Evolutionary conservation across 2,113 vertebrate genomes (phyloP).

Genomic region (Lepus americanus): DNA sequence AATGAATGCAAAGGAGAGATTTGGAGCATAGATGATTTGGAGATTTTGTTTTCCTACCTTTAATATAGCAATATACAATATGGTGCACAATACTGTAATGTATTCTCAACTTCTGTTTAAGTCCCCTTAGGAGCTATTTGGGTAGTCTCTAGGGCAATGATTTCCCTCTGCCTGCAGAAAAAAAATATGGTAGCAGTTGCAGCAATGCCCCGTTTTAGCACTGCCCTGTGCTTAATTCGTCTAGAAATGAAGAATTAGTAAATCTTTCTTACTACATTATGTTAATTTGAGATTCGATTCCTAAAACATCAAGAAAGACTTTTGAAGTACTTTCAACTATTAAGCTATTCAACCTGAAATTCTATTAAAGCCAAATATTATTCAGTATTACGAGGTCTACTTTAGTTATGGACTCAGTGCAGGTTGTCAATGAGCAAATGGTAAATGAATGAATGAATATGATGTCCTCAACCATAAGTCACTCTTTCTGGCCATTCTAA

Average conservation of each 20-base stretch:
- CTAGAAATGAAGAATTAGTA: constrained; percentile 17
- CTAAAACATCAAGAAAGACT: neutral
- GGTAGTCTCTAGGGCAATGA: neutral
- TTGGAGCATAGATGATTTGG: too few species aligned
- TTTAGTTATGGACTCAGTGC: neutral
- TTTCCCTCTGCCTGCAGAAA: neutral
- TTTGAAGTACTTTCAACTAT: neutral
- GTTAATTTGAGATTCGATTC: neutral
- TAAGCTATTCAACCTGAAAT: neutral
- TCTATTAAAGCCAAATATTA: neutral
- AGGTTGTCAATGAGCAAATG: neutral
- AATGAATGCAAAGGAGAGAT: too few species aligned
- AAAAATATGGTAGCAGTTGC: neutral
- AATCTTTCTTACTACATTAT: neutral
- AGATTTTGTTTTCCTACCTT: too few species aligned
- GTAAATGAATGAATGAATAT: neutral
- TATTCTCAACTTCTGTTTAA: too few species aligned
- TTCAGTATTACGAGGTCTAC: neutral
- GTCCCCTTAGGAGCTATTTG: neutral
- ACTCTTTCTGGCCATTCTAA: neutral
- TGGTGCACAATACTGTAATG: too few species aligned
- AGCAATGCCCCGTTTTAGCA: neutral
- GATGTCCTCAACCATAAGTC: neutral
- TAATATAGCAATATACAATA: too few species aligned
- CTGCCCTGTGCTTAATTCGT: neutral